Conservation (phyloP, 2,888 invertebrate genomes). For the Lepidochitona cinerea region DNA sequence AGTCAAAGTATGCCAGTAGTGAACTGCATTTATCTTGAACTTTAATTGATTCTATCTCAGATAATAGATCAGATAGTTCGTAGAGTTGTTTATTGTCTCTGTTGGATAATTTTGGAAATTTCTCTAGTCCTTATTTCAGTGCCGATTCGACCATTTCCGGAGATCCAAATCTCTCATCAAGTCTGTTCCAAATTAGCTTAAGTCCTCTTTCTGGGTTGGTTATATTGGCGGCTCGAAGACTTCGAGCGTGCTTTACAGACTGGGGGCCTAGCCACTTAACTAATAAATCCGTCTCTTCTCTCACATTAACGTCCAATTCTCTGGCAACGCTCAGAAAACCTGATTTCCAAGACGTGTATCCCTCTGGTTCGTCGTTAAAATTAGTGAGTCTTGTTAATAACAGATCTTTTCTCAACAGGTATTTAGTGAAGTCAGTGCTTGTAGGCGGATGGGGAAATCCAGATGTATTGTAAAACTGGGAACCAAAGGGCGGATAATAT, state of each 20-base stretch:
- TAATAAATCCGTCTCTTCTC: slow-evolving; percentile 28
- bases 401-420: slow-evolving; percentile 23
- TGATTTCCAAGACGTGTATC: slow-evolving; percentile 25
- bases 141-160: slow-evolving; percentile 20
- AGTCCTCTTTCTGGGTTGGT: slow-evolving; percentile 11
- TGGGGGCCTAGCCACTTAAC: slow-evolving; percentile 27
- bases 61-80: slow-evolving; percentile 24
- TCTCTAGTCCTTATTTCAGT: slow-evolving; percentile 15
- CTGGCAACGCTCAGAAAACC: slow-evolving; percentile 21
- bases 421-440: slow-evolving; percentile 10
- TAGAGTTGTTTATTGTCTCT: slow-evolving; percentile 22
- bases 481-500: no score
- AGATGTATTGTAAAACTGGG: no score
- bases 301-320: slow-evolving; percentile 16
- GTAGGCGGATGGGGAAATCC: no score
- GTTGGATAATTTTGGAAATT: slow-evolving; percentile 14
- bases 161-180: slow-evolving; percentile 18
- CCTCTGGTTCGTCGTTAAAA: slow-evolving; percentile 29
- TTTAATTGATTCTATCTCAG: slow-evolving; percentile 24
- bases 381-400: slow-evolving; percentile 20
- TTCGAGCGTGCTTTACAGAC: slow-evolving; percentile 21
- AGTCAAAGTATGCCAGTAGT: slow-evolving; percentile 25
- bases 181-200: slow-evolving; percentile 15
- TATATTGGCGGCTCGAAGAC: slow-evolving; percentile 12
- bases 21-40: slow-evolving; percentile 13